Percentiles rank a stretch among this genome's conserved stretches.
Conservation (phyloP, 2,113 vertebrate species). For the Artemisiospiza belli region DNA sequence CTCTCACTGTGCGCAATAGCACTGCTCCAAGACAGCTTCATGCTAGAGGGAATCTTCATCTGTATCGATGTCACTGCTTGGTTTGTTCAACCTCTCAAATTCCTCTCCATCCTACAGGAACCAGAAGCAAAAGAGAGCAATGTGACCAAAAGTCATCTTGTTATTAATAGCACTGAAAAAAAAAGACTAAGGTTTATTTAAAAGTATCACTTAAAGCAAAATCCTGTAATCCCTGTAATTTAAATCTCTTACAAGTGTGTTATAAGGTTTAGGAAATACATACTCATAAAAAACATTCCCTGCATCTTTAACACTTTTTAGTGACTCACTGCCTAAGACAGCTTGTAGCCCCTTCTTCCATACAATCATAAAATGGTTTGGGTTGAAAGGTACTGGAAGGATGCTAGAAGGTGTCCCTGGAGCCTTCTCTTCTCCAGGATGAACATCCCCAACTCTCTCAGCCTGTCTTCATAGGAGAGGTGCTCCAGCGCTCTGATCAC, state of each 20-base stretch:
- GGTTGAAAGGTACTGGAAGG: neutral
- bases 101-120: slow-evolving; percentile 92
- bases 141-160: neutral
- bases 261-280: neutral
- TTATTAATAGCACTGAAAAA: neutral
- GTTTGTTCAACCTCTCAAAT: slow-evolving; percentile 87
- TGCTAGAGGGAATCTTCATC: slow-evolving; percentile 86
- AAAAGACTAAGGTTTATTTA: neutral
- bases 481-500: neutral
- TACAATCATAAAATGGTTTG: neutral
- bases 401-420: neutral
- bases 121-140: neutral
- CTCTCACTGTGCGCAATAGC: neutral
- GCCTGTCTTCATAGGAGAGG: neutral
- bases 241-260: neutral
- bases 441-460: neutral
- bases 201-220: neutral
- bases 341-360: neutral
- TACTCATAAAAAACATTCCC: neutral
- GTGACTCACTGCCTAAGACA: neutral
- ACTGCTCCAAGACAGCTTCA: neutral
- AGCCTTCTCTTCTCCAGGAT: neutral
- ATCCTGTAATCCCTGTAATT: neutral
- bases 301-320: neutral
- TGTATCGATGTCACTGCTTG: slow-evolving; percentile 86